Percentiles rank a stretch among this genome's conserved stretches.
Evolutionary conservation across 2,888 invertebrate species (phyloP).

Genomic region (Aromia moschata): DNA sequence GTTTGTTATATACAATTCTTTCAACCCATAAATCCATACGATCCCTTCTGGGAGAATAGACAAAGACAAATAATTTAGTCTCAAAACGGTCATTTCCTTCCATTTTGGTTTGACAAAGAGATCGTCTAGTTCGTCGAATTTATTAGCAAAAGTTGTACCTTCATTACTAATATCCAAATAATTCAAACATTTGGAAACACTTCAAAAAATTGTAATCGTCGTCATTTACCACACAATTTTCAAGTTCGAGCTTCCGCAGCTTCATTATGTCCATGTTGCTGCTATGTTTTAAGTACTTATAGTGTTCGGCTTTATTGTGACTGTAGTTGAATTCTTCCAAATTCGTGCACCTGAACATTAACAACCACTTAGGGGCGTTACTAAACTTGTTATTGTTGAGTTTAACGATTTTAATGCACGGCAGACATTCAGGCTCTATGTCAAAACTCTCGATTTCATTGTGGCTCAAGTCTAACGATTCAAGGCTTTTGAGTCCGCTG

Average conservation of each 20-base stretch:
- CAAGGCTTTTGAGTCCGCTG: slow-evolving; percentile 39
- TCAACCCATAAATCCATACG: slow-evolving; percentile 41
- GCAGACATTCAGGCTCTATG: slow-evolving; percentile 43
- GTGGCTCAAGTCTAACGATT: slow-evolving; percentile 43
- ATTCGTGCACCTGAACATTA: slow-evolving; percentile 38
- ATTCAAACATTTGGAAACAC: slow-evolving; percentile 37
- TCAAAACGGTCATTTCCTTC: slow-evolving; percentile 41
- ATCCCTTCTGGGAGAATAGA: slow-evolving; percentile 46
- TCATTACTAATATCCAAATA: slow-evolving; percentile 49
- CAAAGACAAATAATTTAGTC: slow-evolving; percentile 38
- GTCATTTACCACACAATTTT: slow-evolving; percentile 41
- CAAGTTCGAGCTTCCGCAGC: slow-evolving; percentile 40
- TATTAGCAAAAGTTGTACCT: slow-evolving; percentile 31
- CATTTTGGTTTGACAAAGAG: slow-evolving; percentile 46
- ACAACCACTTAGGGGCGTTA: slow-evolving; percentile 46
- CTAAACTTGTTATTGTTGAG: slow-evolving; percentile 42
- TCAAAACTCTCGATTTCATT: slow-evolving; percentile 43
- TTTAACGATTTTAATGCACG: slow-evolving; percentile 37
- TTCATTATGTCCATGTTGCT: slow-evolving; percentile 33
- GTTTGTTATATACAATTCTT: slow-evolving; percentile 42
- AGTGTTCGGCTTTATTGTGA: slow-evolving; percentile 42
- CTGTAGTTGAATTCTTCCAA: slow-evolving; percentile 46
- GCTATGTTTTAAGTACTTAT: slow-evolving; percentile 39
- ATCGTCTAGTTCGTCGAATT: slow-evolving; percentile 39
- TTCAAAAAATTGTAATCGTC: slow-evolving; percentile 43